Conservation (phyloP, 2,888 invertebrate species). For the Tiphia femorata region DNA sequence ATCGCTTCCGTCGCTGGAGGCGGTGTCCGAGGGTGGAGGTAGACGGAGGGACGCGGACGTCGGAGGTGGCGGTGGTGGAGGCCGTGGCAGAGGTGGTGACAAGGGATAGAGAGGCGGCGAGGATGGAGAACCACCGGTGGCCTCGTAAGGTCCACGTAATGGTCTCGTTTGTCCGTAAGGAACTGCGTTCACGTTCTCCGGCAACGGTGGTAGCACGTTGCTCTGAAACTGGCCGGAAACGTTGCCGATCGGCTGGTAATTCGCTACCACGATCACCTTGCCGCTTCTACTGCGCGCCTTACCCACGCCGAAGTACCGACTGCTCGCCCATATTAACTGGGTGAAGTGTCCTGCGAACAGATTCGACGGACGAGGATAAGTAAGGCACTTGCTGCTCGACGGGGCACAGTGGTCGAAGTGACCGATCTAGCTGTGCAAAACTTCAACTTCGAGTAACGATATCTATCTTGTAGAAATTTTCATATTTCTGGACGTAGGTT, state of each 20-base stretch:
- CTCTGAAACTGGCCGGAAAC: conserved; percentile 79
- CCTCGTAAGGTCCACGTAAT: conserved; percentile 16
- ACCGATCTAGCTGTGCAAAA: no score
- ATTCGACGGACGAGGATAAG: no score
- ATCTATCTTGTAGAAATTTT: no score
- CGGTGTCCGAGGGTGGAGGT: conserved; percentile 33
- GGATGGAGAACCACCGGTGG: conserved; percentile 13
- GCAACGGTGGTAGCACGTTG: conserved; percentile 83
- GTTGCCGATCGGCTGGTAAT: conserved; percentile 87
- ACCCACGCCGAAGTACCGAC: conserved; percentile 83
- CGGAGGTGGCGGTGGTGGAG: conserved; percentile 7
- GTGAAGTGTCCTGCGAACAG: conserved; percentile 81
- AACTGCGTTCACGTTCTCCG: conserved; percentile 72
- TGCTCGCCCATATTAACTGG: conserved; percentile 86
- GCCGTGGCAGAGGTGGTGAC: conserved; percentile 14
- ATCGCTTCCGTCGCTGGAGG: conserved; percentile 34
- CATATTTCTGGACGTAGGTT: no score
- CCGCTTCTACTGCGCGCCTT: conserved; percentile 84
- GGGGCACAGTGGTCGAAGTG: no score
- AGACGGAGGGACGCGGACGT: conserved; percentile 19
- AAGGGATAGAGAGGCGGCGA: conserved; percentile 27
- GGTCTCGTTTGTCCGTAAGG: conserved; percentile 56
- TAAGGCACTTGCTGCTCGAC: no score
- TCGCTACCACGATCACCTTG: conserved; percentile 86
- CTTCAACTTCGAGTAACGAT: no score